Conservation (phyloP, 2,797 vertebrate genomes). For the Myotis planiceps region DNA sequence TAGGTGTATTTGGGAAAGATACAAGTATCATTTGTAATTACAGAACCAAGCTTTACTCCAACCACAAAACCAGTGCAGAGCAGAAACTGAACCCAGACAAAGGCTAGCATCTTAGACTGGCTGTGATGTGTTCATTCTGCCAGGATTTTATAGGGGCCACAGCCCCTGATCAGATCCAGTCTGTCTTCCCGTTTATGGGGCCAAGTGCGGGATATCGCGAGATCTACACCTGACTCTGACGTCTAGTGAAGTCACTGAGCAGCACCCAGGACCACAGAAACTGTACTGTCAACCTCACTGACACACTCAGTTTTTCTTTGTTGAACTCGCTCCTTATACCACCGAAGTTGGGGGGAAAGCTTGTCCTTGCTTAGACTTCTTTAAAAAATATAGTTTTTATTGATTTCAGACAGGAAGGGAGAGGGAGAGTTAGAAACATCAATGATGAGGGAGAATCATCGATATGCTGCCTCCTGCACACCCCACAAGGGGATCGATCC, state of each 20-base stretch:
- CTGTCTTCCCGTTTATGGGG: neutral
- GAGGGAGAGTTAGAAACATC: neutral
- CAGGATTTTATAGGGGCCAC: neutral
- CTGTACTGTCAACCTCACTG: neutral
- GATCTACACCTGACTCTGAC: neutral
- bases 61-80: neutral
- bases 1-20: neutral
- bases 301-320: neutral
- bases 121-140: neutral
- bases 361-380: neutral
- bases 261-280: neutral
- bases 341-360: no score
- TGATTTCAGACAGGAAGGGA: neutral
- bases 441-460: neutral
- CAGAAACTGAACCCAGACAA: neutral
- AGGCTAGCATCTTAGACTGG: neutral
- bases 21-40: neutral
- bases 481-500: neutral
- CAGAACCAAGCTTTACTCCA: neutral
- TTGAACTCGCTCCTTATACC: neutral
- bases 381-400: neutral
- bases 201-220: neutral
- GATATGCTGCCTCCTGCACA: neutral
- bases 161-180: neutral
- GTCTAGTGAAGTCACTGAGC: accelerated